Evolutionary conservation across 2,113 vertebrate species (phyloP).

Genomic region (Cheirogaleus medius): DNA sequence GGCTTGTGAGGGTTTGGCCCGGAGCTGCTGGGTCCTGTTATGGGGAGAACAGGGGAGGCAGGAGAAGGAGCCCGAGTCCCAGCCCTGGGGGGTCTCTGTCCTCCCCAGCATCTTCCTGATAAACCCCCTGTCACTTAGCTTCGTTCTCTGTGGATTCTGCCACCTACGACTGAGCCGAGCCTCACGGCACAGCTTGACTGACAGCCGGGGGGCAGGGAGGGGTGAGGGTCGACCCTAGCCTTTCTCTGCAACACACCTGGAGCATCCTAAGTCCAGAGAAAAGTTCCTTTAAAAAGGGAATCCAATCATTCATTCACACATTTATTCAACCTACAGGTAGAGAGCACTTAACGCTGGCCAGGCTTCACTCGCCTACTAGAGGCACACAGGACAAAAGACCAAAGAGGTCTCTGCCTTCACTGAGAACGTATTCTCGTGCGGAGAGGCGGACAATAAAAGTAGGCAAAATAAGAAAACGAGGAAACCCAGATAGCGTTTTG

Average conservation of each 20-base stretch:
- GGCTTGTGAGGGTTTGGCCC: not conserved
- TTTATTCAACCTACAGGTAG: not conserved
- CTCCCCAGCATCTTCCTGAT: not conserved
- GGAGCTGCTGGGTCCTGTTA: not conserved
- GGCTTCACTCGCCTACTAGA: not conserved
- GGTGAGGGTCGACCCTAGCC: not conserved
- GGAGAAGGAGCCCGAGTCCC: rapidly evolving
- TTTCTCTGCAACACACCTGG: no score
- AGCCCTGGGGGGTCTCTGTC: not conserved
- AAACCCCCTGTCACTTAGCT: rapidly evolving
- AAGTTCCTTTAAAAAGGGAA: not conserved
- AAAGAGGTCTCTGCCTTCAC: not conserved
- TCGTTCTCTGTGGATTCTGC: not conserved
- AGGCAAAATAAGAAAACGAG: not conserved
- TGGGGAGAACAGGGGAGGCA: rapidly evolving
- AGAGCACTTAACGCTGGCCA: not conserved
- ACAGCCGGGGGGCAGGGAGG: no score
- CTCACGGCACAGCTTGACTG: not conserved
- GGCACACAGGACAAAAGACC: not conserved
- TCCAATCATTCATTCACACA: not conserved
- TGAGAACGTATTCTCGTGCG: not conserved
- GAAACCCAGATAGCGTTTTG: rapidly evolving
- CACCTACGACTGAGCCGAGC: not conserved
- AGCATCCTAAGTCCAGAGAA: not conserved
- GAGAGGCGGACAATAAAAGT: not conserved